phyloP scores from a whole-genome alignment of 2,113 vertebrate genomes.

The Dasypus novemcinctus region DNA sequence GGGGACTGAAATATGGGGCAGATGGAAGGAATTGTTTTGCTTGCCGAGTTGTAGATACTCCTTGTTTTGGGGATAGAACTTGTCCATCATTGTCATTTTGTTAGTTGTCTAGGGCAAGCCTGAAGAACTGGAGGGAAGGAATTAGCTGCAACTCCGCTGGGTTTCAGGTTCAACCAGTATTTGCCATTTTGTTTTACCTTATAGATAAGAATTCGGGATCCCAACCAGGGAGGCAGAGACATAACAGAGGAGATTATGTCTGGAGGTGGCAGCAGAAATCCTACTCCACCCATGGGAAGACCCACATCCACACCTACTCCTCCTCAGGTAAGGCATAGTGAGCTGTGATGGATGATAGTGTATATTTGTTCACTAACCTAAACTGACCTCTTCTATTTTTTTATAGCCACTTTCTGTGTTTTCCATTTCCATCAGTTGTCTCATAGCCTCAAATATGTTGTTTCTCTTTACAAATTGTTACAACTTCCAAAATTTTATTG shows the following conservation, averaged over 20 bases:
- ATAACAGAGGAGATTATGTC: conserved; percentile 99
- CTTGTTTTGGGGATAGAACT: too few species aligned
- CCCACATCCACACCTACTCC: conserved; percentile 93
- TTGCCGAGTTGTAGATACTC: too few species aligned
- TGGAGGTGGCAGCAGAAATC: conserved; percentile 95
- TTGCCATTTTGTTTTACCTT: conserved; percentile 24
- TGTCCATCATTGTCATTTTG: too few species aligned
- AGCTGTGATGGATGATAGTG: accelerated
- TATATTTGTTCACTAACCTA: background rate
- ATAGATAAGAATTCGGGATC: conserved; percentile 98
- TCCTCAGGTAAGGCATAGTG: conserved; percentile 88
- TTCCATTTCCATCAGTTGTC: background rate
- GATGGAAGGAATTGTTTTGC: too few species aligned
- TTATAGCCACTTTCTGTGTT: background rate
- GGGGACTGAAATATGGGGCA: too few species aligned
- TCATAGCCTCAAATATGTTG: background rate
- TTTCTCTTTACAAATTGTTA: conserved; percentile 15
- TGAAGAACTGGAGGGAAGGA: too few species aligned
- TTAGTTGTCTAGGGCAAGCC: too few species aligned
- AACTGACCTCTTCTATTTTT: conserved; percentile 16
- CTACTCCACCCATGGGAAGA: conserved; percentile 92
- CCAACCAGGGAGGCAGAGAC: conserved; percentile 97
- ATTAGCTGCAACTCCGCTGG: too few species aligned
- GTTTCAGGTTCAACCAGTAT: background rate
- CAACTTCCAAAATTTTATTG: background rate